Conservation (phyloP, 2,888 invertebrate genomes). For the Ommatoiulus sabulosus region DNA sequence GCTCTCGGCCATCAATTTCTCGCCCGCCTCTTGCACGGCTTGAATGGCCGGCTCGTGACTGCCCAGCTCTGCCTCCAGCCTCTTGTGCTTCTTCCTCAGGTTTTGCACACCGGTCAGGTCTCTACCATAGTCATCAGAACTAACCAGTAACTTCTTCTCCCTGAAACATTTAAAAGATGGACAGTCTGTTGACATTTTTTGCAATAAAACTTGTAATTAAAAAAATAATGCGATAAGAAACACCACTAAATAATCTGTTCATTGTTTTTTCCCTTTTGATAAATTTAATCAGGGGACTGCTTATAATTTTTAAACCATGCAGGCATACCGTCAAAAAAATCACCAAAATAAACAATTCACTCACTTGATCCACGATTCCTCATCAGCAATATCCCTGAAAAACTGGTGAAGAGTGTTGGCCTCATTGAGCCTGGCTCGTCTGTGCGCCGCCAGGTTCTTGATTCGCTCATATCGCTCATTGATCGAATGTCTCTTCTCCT, state of each 20-base stretch:
- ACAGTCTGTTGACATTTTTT: no score
- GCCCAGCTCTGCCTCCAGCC: slow-evolving; percentile 97
- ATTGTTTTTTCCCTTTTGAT: no score
- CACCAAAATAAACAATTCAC: slow-evolving; percentile 61
- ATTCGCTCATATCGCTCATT: slow-evolving; percentile 97
- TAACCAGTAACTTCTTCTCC: slow-evolving; percentile 96
- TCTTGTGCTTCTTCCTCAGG: slow-evolving; percentile 97
- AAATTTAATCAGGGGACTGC: no score
- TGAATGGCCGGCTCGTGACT: slow-evolving; percentile 98
- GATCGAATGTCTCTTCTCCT: slow-evolving; percentile 91
- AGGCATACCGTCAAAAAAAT: no score
- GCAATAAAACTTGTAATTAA: no score
- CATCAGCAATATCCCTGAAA: slow-evolving; percentile 99
- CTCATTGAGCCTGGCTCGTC: slow-evolving; percentile 92
- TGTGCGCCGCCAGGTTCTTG: slow-evolving; percentile 89
- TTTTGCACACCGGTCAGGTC: slow-evolving; percentile 99
- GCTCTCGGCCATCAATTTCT: slow-evolving; percentile 93
- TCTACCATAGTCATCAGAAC: slow-evolving; percentile 98
- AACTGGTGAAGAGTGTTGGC: slow-evolving; percentile 99
- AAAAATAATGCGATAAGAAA: no score
- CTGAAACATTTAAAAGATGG: slow-evolving; percentile 67
- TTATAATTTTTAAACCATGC: no score
- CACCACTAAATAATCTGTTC: no score
- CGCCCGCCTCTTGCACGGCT: slow-evolving; percentile 78
- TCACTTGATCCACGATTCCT: slow-evolving; percentile 99